Evolutionary conservation across 2,797 vertebrate species (phyloP).

Genomic region (Gobio occitaniae): DNA sequence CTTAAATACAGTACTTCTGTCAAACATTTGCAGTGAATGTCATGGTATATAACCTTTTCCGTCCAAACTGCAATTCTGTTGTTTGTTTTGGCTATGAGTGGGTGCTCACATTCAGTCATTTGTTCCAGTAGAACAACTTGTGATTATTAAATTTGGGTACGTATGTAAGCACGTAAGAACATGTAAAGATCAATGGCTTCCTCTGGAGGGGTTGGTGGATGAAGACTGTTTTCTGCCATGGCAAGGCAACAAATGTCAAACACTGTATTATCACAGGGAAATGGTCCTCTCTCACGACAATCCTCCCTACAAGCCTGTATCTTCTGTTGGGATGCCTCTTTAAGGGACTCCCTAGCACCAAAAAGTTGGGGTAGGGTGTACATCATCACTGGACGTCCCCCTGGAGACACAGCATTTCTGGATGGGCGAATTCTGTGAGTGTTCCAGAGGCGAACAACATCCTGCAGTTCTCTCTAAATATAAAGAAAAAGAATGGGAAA

Average conservation of each 20-base stretch:
- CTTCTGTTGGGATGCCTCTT: conserved; percentile 51
- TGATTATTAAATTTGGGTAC: background rate
- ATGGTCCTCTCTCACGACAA: conserved; percentile 55
- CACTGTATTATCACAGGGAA: conserved; percentile 53
- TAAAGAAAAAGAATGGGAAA: conserved; percentile 17
- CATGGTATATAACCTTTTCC: background rate
- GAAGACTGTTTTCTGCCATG: conserved; percentile 56
- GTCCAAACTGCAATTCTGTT: conserved; percentile 7
- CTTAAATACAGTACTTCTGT: conserved; percentile 7
- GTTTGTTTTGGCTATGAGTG: background rate
- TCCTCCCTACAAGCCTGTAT: conserved; percentile 51
- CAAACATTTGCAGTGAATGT: background rate
- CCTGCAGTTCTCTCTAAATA: conserved; percentile 55
- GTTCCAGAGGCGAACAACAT: conserved; percentile 54
- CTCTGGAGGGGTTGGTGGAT: conserved; percentile 38
- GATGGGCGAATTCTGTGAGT: conserved; percentile 47
- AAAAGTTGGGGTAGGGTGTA: conserved; percentile 56
- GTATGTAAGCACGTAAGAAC: conserved; percentile 18
- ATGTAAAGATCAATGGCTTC: conserved; percentile 54
- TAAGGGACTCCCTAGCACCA: conserved; percentile 54
- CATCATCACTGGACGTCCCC: conserved; percentile 47
- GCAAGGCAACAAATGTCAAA: conserved; percentile 55
- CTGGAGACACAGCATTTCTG: conserved; percentile 59
- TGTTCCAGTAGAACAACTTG: background rate
- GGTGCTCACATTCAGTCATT: conserved; percentile 4